Percentiles rank a stretch among this genome's conserved stretches.
Evolutionary conservation across 2,113 vertebrate genomes (phyloP).

Genomic region (Mormyrus iriodes): DNA sequence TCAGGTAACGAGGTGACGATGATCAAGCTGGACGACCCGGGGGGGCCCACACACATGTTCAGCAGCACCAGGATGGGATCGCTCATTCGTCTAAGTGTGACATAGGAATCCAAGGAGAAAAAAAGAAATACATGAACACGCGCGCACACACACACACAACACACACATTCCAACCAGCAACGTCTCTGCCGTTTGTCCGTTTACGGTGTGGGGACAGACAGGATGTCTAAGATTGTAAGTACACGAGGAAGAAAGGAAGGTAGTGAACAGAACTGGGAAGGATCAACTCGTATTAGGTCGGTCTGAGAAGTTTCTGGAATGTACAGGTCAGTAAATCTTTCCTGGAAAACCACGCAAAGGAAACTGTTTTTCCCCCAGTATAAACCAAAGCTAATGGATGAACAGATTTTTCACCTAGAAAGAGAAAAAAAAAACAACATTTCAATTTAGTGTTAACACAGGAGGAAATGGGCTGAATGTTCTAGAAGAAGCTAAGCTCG

Average conservation of each 20-base stretch:
- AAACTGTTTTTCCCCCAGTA: not conserved
- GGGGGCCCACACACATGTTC: not conserved
- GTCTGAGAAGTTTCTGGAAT: constrained; percentile 18
- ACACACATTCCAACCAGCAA: constrained; percentile 1
- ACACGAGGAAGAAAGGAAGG: not conserved
- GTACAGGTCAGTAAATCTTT: not conserved
- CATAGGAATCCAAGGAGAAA: not conserved
- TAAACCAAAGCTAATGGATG: not conserved
- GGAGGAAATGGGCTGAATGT: not conserved
- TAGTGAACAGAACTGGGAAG: not conserved
- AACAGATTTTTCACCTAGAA: not conserved
- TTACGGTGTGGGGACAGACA: not conserved
- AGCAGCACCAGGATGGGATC: not conserved
- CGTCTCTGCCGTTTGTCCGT: not conserved
- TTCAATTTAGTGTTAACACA: not conserved
- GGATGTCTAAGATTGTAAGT: not conserved
- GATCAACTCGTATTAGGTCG: constrained; percentile 2
- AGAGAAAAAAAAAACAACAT: not conserved
- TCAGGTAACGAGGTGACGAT: not conserved
- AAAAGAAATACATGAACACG: not conserved
- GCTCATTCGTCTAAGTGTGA: not conserved
- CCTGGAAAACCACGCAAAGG: not conserved
- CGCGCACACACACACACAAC: not conserved
- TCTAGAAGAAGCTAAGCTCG: not conserved
- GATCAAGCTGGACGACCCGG: not conserved